A percentile compares a stretch with the other conserved stretches of the same genome.
phyloP scores from a whole-genome alignment of 2,113 vertebrate species.

The Aspiorhynchus laticeps region DNA sequence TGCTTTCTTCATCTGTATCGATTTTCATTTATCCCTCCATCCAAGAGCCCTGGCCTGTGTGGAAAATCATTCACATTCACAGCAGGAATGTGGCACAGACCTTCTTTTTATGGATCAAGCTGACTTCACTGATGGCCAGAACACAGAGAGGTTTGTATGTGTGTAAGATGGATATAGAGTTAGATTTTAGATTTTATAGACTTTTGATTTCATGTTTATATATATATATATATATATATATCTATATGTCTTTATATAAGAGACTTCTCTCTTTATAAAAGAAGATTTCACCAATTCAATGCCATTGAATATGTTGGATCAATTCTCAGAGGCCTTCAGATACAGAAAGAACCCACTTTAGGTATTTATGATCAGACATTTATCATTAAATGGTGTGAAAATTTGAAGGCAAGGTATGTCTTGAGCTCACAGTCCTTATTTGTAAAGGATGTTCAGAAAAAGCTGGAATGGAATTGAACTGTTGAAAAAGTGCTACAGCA shows the following conservation, averaged over 20 bases:
- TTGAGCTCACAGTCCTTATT: background rate
- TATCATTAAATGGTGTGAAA: background rate
- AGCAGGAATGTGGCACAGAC: constrained; percentile 20
- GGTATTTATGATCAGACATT: background rate
- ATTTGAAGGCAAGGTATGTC: background rate
- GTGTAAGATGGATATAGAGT: background rate
- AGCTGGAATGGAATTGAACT: background rate
- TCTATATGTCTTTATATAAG: background rate
- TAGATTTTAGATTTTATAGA: too few species aligned
- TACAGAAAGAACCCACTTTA: background rate
- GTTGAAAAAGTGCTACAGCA: background rate
- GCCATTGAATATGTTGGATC: background rate
- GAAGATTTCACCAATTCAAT: background rate
- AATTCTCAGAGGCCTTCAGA: background rate
- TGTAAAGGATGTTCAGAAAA: background rate
- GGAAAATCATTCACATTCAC: constrained; percentile 40
- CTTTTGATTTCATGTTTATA: background rate
- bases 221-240: too few species aligned
- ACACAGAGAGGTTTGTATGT: background rate
- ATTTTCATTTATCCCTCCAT: constrained; percentile 47
- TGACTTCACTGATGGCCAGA: background rate
- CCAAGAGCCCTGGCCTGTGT: constrained; percentile 11
- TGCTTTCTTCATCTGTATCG: constrained; percentile 39
- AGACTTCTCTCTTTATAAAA: background rate
- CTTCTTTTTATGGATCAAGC: background rate